Percentiles rank a stretch among this genome's conserved stretches.
These are phyloP conservation scores for Oceanites oceanicus DNA, from an alignment of 2,113 vertebrate species.

Conservation along the genomic window DNA sequence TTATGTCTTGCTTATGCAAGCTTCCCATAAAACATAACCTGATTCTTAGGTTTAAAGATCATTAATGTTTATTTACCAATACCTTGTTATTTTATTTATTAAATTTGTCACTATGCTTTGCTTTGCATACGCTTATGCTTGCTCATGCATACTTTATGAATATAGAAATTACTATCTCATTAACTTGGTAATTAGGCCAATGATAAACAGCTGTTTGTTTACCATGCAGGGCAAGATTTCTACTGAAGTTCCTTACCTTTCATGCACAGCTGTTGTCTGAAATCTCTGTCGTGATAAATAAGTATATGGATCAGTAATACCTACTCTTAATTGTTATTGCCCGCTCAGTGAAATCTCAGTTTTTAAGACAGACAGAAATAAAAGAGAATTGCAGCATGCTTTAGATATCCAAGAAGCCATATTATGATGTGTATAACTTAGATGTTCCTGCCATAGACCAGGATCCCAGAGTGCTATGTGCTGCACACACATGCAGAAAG, in stretches of 20 bases:
- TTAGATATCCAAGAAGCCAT: not conserved
- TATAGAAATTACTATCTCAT: slow-evolving; percentile 93
- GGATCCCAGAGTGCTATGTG: not conserved
- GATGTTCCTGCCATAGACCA: not conserved
- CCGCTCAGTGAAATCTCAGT: slow-evolving; percentile 17
- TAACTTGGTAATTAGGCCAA: slow-evolving; percentile 91
- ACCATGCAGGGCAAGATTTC: slow-evolving; percentile 75
- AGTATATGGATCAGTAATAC: not conserved
- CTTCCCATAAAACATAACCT: not conserved
- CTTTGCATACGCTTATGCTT: slow-evolving; percentile 78
- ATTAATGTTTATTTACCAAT: slow-evolving; percentile 80
- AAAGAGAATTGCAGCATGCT: not conserved
- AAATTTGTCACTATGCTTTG: slow-evolving; percentile 81
- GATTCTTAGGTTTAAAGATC: slow-evolving; percentile 52
- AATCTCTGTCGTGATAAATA: slow-evolving; percentile 18
- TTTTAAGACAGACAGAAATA: slow-evolving; percentile 21
- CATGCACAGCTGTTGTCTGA: slow-evolving; percentile 57
- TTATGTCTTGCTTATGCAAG: not conserved
- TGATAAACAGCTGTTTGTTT: slow-evolving; percentile 89
- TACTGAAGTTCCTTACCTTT: slow-evolving; percentile 71
- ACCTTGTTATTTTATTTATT: slow-evolving; percentile 85
- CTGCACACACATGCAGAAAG: not conserved
- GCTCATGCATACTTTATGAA: slow-evolving; percentile 87
- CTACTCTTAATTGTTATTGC: slow-evolving; percentile 54
- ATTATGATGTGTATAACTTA: not conserved